Evolutionary conservation across 2,888 invertebrate species (phyloP).

Genomic region (Drosophila merina): DNA sequence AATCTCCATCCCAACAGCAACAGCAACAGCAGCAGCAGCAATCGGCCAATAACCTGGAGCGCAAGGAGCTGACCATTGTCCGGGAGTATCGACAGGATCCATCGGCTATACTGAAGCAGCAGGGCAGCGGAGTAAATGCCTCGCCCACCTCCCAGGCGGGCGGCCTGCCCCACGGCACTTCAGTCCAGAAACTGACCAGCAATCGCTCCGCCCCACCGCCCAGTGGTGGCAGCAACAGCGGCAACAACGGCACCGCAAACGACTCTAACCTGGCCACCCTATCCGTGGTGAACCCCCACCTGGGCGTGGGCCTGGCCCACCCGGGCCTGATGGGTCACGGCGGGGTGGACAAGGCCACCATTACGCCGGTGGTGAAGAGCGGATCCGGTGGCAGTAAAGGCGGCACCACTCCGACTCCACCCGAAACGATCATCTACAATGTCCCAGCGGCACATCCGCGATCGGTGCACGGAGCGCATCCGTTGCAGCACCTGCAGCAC

Average conservation of each 20-base stretch:
- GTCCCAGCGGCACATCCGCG: constrained; percentile 66
- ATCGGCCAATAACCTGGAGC: constrained; percentile 61
- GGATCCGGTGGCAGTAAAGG: constrained; percentile 38
- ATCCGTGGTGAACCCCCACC: constrained; percentile 87
- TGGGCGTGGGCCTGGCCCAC: constrained; percentile 49
- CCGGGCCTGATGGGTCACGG: constrained; percentile 65
- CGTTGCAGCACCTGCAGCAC: constrained; percentile 9
- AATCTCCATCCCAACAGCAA: constrained; percentile 27
- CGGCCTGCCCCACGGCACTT: constrained; percentile 67
- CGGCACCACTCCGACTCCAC: constrained; percentile 63
- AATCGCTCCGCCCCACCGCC: constrained; percentile 26
- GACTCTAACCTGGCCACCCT: constrained; percentile 87
- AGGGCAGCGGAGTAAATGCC: constrained; percentile 29
- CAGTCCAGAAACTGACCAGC: constrained; percentile 54
- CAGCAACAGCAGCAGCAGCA: constrained; percentile 51
- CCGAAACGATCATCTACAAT: constrained; percentile 81
- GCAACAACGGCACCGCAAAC: constrained; percentile 45
- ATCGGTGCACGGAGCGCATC: background rate
- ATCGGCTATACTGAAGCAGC: constrained; percentile 64
- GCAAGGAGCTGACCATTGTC: constrained; percentile 83
- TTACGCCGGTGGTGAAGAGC: constrained; percentile 85
- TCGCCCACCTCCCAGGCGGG: constrained; percentile 36
- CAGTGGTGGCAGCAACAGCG: constrained; percentile 28
- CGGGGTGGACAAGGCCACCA: constrained; percentile 86
- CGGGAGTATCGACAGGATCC: constrained; percentile 83